Conservation (phyloP, 2,888 invertebrate species). For the Oscheius sp. region DNA sequence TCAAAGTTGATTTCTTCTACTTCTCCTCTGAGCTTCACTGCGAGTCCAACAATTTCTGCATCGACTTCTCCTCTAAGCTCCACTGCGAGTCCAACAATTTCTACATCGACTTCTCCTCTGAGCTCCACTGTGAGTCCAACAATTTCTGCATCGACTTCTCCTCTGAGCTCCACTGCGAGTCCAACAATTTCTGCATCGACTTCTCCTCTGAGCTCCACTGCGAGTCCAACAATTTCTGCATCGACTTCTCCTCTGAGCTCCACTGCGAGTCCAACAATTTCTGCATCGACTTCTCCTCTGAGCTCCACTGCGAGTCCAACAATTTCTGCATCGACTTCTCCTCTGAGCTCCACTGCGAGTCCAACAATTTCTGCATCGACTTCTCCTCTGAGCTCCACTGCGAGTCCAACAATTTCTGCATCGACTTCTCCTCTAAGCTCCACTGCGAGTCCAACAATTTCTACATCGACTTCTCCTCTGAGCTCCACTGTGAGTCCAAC, state of each 20-base stretch:
- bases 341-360: neutral
- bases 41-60: neutral
- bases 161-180: neutral
- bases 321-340: neutral
- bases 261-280: neutral
- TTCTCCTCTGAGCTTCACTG: too few relatives aligned
- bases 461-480: too few relatives aligned
- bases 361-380: neutral
- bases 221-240: neutral
- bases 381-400: neutral
- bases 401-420: neutral
- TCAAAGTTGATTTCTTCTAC: neutral
- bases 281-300: neutral
- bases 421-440: neutral
- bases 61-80: neutral
- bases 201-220: neutral
- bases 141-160: neutral
- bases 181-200: neutral
- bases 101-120: too few relatives aligned
- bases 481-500: neutral
- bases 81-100: neutral
- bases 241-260: neutral
- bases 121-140: neutral
- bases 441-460: neutral
- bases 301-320: neutral